Evolutionary conservation across 1,140 invertebrate genomes (phyloP), one percentile per base, ranked within the genome.

Genomic region (Scaptomyza pallida): DNA sequence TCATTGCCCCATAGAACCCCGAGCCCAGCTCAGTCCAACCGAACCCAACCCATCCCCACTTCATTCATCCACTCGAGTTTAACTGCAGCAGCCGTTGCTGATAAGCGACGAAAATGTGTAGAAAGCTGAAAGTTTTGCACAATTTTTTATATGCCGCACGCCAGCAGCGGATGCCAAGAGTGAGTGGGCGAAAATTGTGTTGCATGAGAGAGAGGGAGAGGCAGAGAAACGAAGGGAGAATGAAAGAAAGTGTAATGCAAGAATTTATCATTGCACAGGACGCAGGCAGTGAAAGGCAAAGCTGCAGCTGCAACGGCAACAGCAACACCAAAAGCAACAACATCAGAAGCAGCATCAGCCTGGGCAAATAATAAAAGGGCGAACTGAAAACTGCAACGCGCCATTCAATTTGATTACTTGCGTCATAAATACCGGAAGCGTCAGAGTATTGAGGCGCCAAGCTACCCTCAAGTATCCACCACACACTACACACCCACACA

Each of bases 341-440:
- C 33, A 35, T 21, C 56, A 61, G 69, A 8, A 23, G 17, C 26
- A 54, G 19, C 16, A 23, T 19, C 51, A 40, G 64, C 59, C 68
- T 72, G 59, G 47, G 62, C 78, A 86, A 86, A 89, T 88, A 82
- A 37, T 37, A 37, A 37, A 86, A 82, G 88, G 62, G 63, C 74
- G 37, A 70, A 56, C 26, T 57, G 63, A 77, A 82, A 85, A 81
- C 70, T 86, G 81, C 81, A 88, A 79, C 65, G 81, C 81, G 50
- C 82, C 82, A 86, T 86, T 86, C 82, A 86, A 86, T 86, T 86
- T 86, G 82, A 86, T 86, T 86, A 86, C 82, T 86, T 86, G 82
- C 82, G 75, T 86, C 82, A 86, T 86, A 86, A 86, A 86, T 86
- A 86, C 82, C 82, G 82, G 82, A 86, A 86, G 82, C 82, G 78